phyloP scores from a whole-genome alignment of 2,797 vertebrate species.

The Propithecus perrieri region DNA sequence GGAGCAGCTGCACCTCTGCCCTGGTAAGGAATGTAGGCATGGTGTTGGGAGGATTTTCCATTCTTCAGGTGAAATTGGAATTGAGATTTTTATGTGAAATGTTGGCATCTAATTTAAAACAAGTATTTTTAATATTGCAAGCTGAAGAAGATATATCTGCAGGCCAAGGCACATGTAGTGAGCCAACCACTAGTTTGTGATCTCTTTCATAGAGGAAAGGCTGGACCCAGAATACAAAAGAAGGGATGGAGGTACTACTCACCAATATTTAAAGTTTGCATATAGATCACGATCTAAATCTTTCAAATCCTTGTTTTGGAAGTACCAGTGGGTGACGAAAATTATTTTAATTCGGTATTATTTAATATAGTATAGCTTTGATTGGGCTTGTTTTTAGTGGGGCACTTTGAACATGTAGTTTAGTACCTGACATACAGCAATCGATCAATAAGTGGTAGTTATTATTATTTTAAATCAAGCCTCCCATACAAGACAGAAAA shows the following conservation, averaged over 20 bases:
- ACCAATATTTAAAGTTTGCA: not conserved
- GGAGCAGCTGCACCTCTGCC: conserved; percentile 48
- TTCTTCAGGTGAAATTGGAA: not conserved
- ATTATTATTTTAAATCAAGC: conserved; percentile 37
- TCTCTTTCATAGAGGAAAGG: not conserved
- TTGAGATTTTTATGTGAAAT: conserved; percentile 52
- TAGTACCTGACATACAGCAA: not conserved
- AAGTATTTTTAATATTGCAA: not conserved
- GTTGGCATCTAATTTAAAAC: conserved; percentile 18
- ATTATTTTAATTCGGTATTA: conserved; percentile 34
- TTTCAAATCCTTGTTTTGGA: not conserved
- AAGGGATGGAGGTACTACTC: not conserved
- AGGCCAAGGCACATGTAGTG: not conserved
- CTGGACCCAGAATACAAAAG: not conserved
- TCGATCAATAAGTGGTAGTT: not conserved
- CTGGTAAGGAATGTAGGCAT: conserved; percentile 45
- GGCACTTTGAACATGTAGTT: not conserved
- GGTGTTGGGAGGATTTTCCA: conserved; percentile 4
- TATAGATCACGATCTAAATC: not conserved
- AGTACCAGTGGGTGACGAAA: not conserved
- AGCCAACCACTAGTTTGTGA: not conserved
- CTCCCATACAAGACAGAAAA: not conserved
- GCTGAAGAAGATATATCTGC: not conserved
- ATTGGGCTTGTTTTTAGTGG: not conserved
- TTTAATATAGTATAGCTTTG: not conserved